Conservation (phyloP, 2,888 invertebrate species). For the Teleogryllus oceanicus region DNA sequence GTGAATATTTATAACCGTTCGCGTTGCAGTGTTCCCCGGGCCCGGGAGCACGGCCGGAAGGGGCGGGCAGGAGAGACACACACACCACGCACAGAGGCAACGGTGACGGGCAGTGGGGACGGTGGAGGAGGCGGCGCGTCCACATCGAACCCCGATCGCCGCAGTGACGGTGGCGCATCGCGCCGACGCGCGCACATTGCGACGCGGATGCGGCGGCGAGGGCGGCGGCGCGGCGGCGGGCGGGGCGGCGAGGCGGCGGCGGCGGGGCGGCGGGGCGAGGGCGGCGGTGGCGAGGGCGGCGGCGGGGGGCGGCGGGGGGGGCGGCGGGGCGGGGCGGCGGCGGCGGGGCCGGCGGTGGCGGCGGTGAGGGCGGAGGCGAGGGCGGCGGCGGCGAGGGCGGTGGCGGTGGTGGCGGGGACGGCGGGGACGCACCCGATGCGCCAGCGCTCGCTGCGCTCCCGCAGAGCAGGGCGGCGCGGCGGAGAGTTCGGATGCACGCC, state of each 20-base stretch:
- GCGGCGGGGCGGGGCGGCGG: too few relatives aligned
- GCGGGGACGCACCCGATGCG: too few relatives aligned
- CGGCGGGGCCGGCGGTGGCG: too few relatives aligned
- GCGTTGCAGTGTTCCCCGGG: background rate
- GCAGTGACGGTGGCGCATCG: background rate
- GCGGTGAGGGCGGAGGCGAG: too few relatives aligned
- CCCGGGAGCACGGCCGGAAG: background rate
- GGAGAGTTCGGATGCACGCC: too few relatives aligned
- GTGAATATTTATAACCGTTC: constrained; percentile 1
- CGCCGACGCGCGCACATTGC: background rate
- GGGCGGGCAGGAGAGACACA: background rate
- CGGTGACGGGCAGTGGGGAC: background rate
- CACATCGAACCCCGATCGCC: background rate
- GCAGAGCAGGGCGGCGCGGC: too few relatives aligned
- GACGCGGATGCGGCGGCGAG: background rate
- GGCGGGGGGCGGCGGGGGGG: too few relatives aligned
- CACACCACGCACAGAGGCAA: too few relatives aligned
- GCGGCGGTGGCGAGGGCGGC: background rate
- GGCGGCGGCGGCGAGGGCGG: too few relatives aligned
- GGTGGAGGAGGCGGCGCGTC: background rate
- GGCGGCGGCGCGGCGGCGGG: too few relatives aligned
- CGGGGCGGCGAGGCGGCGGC: background rate
- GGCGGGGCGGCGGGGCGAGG: background rate
- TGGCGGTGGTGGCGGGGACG: too few relatives aligned
- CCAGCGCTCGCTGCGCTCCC: too few relatives aligned